A percentile compares a stretch with the other conserved stretches of the same genome.
phyloP scores from a whole-genome alignment of 2,797 vertebrate species.

The Austrolebias charrua region DNA sequence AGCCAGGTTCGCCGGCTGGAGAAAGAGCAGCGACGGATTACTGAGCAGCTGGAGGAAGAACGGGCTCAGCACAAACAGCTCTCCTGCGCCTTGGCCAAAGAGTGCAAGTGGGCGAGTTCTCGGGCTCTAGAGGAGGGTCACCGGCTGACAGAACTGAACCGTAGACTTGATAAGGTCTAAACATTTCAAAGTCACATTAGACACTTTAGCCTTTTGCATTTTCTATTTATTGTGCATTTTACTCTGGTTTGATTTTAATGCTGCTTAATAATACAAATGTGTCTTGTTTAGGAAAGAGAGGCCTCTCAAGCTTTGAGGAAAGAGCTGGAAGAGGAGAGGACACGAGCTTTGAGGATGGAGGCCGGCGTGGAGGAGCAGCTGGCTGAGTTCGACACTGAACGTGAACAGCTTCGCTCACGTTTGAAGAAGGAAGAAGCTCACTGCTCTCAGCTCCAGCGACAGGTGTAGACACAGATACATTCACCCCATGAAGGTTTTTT shows the following conservation, averaged over 20 bases:
- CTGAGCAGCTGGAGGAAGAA: conserved; percentile 90
- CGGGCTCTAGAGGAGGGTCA: conserved; percentile 91
- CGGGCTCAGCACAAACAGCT: conserved; percentile 92
- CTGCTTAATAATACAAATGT: neutral
- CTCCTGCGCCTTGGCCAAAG: conserved; percentile 89
- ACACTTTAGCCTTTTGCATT: neutral
- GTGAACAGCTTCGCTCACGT: conserved; percentile 90
- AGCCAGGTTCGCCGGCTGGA: conserved; percentile 90
- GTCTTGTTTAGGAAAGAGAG: conserved; percentile 77
- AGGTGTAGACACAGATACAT: conserved; percentile 56
- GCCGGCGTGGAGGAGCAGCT: conserved; percentile 94
- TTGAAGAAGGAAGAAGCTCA: conserved; percentile 92
- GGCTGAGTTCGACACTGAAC: conserved; percentile 95
- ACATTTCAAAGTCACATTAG: neutral
- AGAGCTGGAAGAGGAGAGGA: conserved; percentile 87
- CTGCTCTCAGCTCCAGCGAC: conserved; percentile 84
- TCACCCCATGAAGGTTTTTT: neutral
- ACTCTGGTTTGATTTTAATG: neutral
- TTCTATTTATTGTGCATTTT: neutral
- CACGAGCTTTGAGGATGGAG: conserved; percentile 88
- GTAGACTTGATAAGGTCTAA: conserved; percentile 82
- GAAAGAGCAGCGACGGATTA: conserved; percentile 88
- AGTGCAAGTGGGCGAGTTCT: conserved; percentile 92
- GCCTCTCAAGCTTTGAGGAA: conserved; percentile 81
- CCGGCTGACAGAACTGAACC: conserved; percentile 84